phyloP scores from a whole-genome alignment of 2,888 invertebrate genomes.

The Aethes cnicana region DNA sequence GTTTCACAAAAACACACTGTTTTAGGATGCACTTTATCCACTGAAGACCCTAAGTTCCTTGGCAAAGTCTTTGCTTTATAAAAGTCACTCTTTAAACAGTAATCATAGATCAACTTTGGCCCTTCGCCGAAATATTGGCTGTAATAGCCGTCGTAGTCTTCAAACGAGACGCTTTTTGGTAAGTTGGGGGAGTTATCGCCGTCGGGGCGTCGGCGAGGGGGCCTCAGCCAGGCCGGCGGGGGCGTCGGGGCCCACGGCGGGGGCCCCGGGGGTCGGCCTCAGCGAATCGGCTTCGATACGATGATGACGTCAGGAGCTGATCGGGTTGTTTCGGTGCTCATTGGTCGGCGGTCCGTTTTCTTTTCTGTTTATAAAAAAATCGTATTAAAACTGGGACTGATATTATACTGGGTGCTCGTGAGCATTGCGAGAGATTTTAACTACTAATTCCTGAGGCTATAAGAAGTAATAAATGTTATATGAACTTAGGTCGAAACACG shows the following conservation, averaged over 20 bases:
- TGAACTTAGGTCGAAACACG: too few relatives aligned
- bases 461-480: too few relatives aligned
- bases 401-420: too few relatives aligned
- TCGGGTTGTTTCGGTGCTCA: slow-evolving; percentile 92
- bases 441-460: too few relatives aligned
- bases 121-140: slow-evolving; percentile 68
- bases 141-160: slow-evolving; percentile 66
- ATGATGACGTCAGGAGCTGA: slow-evolving; percentile 96
- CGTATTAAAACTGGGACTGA: neutral
- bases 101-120: slow-evolving; percentile 66
- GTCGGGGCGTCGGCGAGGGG: slow-evolving; percentile 60
- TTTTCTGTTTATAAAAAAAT: slow-evolving; percentile 53
- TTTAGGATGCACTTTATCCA: slow-evolving; percentile 58
- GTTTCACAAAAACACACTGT: slow-evolving; percentile 64
- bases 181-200: slow-evolving; percentile 56
- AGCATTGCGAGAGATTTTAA: too few relatives aligned
- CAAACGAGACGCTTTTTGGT: slow-evolving; percentile 62
- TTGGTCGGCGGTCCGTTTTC: slow-evolving; percentile 83
- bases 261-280: slow-evolving; percentile 78
- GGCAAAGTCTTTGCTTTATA: slow-evolving; percentile 67
- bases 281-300: slow-evolving; percentile 79
- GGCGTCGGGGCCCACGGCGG: slow-evolving; percentile 74
- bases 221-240: slow-evolving; percentile 57
- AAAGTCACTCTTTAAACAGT: slow-evolving; percentile 72
- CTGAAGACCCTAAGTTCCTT: slow-evolving; percentile 63